Evolutionary conservation across 2,113 vertebrate genomes (phyloP), one percentile per base, ranked within the genome.

Genomic region (Arenaria interpres): DNA sequence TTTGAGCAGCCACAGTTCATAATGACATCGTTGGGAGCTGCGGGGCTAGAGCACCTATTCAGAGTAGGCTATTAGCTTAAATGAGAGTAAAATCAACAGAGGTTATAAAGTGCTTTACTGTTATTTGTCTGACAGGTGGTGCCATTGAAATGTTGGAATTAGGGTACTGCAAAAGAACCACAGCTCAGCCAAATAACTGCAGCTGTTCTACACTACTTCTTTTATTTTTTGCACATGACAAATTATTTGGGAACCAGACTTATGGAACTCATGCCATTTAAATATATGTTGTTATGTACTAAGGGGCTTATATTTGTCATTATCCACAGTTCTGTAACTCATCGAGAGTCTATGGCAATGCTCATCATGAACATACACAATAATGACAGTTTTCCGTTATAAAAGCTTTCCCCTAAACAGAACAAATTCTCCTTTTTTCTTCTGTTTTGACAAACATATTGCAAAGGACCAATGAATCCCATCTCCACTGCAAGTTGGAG

Each of bases 71-170:
- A 77, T 69, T 69, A 90, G 24, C 41, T 67, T 63, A 79, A 63
- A 76, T 24, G 24, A 83, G 9, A 76, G 39, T 73, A 73, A 76
- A 89, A 89, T 39, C 59, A 92, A 41, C 50, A 57, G 37, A 89
- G 19, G 45, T 72, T 84, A 86, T 77, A 48, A 56, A 80, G 35
- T 51, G 45, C 17, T 74, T 84, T 77, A 28, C 33, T 48, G 45
- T 39, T 69, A 69, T 46, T 91, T 89, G 33, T 89, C 45, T 91
- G 54, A 77, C 72, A 92, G 73, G 50, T 90, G 54, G 35, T 89
- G 80, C 27, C 33, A 76, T 10, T 62, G 50, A 60, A 92, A 39
- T 41, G 23, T 53, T 69, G 54, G 27, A 73, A 81, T 84, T 39
- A 80, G 24, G 19, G 18, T 77, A 81, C 12, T 62, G 32, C 39